Conservation (phyloP, 1,140 invertebrate species). For the Euglossa dilemma region DNA sequence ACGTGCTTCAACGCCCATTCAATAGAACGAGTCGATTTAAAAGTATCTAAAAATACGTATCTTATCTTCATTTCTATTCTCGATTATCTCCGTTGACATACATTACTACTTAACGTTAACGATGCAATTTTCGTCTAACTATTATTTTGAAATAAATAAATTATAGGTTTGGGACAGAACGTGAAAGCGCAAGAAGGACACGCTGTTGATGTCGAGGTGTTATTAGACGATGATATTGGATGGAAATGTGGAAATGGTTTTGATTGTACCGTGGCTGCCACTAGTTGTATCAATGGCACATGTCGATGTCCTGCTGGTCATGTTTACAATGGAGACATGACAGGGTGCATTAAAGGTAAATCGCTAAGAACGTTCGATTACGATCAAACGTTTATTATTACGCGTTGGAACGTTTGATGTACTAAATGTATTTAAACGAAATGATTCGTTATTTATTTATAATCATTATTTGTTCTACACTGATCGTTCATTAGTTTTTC, state of each 20-base stretch:
- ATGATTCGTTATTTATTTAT: too few relatives aligned
- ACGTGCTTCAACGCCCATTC: too few relatives aligned
- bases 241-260: conserved; percentile 40
- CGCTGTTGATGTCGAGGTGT: background rate
- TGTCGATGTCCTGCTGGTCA: conserved; percentile 60
- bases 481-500: too few relatives aligned
- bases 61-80: too few relatives aligned
- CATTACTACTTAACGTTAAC: background rate
- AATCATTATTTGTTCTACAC: too few relatives aligned
- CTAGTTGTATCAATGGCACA: conserved; percentile 40
- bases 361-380: background rate
- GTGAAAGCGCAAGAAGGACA: background rate
- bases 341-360: conserved; percentile 64
- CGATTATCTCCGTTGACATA: too few relatives aligned
- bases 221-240: background rate
- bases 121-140: background rate
- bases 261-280: conserved; percentile 42
- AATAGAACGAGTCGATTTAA: too few relatives aligned
- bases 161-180: background rate
- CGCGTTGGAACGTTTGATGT: too few relatives aligned
- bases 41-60: too few relatives aligned
- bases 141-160: background rate
- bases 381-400: background rate
- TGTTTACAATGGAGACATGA: conserved; percentile 56
- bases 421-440: too few relatives aligned